Conservation (phyloP, 1,140 invertebrate genomes). For the Temnothorax nylanderi region DNA sequence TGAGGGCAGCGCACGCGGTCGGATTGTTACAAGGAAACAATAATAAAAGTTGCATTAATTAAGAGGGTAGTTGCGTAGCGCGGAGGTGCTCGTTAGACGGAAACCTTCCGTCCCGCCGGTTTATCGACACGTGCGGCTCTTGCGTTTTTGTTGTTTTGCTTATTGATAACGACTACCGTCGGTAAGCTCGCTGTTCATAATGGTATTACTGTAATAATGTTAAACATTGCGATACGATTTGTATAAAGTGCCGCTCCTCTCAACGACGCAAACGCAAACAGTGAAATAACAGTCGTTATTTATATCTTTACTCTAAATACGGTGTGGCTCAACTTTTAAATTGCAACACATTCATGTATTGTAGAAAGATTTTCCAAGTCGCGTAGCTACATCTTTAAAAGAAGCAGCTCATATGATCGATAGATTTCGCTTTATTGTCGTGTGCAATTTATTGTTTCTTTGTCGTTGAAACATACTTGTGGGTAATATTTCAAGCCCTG, state of each 20-base stretch:
- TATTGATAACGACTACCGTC: slow-evolving; percentile 47
- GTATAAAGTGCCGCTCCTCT: neutral
- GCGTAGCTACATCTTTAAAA: neutral
- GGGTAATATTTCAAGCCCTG: neutral
- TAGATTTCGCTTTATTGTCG: neutral
- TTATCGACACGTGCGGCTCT: slow-evolving; percentile 68
- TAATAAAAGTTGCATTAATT: slow-evolving; percentile 84
- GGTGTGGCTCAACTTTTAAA: neutral
- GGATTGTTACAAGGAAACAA: slow-evolving; percentile 80
- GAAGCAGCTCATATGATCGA: neutral
- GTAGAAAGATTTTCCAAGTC: neutral
- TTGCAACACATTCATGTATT: neutral
- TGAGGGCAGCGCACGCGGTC: slow-evolving; percentile 63
- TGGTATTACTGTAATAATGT: slow-evolving; percentile 28
- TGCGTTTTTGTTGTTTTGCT: slow-evolving; percentile 68
- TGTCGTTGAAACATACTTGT: neutral
- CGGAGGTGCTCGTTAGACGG: slow-evolving; percentile 76
- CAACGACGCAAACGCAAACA: neutral
- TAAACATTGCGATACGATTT: slow-evolving; percentile 18
- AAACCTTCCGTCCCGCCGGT: slow-evolving; percentile 68
- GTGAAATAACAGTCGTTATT: neutral
- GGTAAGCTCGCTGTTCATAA: slow-evolving; percentile 30
- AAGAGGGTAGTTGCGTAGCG: slow-evolving; percentile 74
- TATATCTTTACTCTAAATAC: neutral
- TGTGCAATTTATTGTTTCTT: neutral